Conservation (phyloP, 2,888 invertebrate genomes). For the Epinotia bilunana region DNA sequence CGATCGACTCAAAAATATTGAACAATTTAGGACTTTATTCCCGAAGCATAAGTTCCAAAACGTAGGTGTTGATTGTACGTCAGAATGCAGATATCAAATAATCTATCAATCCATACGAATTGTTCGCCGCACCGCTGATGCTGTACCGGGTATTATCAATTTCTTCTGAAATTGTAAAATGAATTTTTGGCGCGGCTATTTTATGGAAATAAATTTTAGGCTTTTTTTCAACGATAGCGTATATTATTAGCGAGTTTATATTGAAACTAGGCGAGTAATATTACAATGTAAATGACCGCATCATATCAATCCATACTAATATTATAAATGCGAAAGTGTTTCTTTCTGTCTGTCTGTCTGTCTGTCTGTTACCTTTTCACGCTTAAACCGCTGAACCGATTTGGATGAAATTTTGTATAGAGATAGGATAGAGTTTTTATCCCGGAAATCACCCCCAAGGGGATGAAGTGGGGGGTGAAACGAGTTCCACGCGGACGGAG, state of each 20-base stretch:
- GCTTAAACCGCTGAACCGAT: too few species aligned
- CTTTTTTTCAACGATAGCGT: not conserved
- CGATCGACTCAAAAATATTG: not conserved
- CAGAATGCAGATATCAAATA: slow-evolving; percentile 13
- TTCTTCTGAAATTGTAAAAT: slow-evolving; percentile 24
- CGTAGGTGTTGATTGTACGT: not conserved
- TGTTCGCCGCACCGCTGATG: slow-evolving; percentile 14
- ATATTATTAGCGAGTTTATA: slow-evolving; percentile 1
- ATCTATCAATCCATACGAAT: slow-evolving; percentile 14
- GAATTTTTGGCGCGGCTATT: not conserved
- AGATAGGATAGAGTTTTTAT: too few species aligned
- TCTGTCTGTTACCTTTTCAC: too few species aligned
- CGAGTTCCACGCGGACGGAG: too few species aligned
- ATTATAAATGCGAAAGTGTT: too few species aligned
- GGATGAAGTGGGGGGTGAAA: too few species aligned
- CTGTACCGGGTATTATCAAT: slow-evolving; percentile 16
- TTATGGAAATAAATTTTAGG: not conserved
- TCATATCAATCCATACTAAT: too few species aligned
- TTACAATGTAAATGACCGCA: too few species aligned
- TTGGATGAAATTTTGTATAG: too few species aligned
- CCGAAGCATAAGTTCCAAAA: too few species aligned
- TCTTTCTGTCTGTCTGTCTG: too few species aligned
- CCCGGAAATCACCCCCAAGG: too few species aligned
- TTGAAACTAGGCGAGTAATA: not conserved
- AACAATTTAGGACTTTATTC: not conserved